phyloP scores from a whole-genome alignment of 2,797 vertebrate genomes.

The Champsocephalus gunnari region DNA sequence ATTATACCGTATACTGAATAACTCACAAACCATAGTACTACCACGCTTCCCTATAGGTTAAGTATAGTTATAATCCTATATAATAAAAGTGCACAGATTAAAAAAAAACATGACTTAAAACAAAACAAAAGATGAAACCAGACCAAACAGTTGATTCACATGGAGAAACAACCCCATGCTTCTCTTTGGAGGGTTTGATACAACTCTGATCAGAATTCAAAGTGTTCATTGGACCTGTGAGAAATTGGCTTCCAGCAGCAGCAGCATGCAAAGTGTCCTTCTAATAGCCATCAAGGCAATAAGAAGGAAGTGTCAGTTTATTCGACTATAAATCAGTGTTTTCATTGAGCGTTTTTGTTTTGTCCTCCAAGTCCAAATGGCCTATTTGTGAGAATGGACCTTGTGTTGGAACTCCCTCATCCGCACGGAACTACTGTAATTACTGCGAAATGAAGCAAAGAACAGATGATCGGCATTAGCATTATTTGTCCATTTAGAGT shows the following conservation, averaged over 20 bases:
- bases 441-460: constrained; percentile 90
- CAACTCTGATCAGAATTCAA: constrained; percentile 18
- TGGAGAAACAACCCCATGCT: constrained; percentile 66
- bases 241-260: constrained; percentile 84
- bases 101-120: constrained; percentile 59
- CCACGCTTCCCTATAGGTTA: constrained; percentile 86
- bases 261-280: constrained; percentile 74
- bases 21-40: constrained; percentile 87
- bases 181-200: constrained; percentile 53
- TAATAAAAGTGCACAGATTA: constrained; percentile 96
- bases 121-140: constrained; percentile 58
- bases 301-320: constrained; percentile 19
- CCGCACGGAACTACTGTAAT: constrained; percentile 86
- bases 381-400: constrained; percentile 80
- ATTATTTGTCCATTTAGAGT: constrained; percentile 48
- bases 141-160: constrained; percentile 67
- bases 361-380: constrained; percentile 75
- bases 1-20: constrained; percentile 61
- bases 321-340: constrained; percentile 44
- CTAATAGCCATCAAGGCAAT: constrained; percentile 50
- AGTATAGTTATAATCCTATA: constrained; percentile 88
- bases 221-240: constrained; percentile 85
- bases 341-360: constrained; percentile 37
- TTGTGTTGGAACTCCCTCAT: constrained; percentile 81
- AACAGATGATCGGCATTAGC: constrained; percentile 86